Evolutionary conservation across 2,797 vertebrate species (phyloP).

Genomic region (Scomberomorus guttatus): DNA sequence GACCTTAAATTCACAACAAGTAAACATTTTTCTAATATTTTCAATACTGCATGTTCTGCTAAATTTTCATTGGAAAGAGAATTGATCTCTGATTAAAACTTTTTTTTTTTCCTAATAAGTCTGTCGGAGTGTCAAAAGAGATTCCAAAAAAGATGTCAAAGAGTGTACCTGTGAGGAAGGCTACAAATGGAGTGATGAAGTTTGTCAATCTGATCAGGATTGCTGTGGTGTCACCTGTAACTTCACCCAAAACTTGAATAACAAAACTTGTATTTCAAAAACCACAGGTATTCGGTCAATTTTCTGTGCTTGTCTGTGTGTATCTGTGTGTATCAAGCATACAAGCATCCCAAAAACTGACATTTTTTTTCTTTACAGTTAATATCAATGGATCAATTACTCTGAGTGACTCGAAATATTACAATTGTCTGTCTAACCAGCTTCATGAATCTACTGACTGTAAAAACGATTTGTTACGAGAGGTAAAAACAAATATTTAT

Average conservation of each 20-base stretch:
- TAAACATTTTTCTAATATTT: conserved; percentile 46
- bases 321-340: not conserved
- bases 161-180: rapidly evolving
- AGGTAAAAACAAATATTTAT: conserved; percentile 45
- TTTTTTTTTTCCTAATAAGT: conserved; percentile 45
- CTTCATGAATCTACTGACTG: rapidly evolving
- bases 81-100: not conserved
- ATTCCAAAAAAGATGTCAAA: rapidly evolving
- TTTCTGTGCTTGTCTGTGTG: not conserved
- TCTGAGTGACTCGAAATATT: rapidly evolving
- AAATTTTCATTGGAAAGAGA: not conserved
- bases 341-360: not conserved
- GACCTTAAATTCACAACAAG: conserved; percentile 59
- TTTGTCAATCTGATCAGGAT: not conserved
- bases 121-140: not conserved
- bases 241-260: rapidly evolving
- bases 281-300: conserved; percentile 59
- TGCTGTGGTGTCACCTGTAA: not conserved
- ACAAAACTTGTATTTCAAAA: conserved; percentile 51
- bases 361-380: conserved; percentile 59
- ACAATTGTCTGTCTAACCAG: rapidly evolving
- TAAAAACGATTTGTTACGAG: rapidly evolving
- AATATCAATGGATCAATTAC: conserved; percentile 37
- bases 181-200: conserved; percentile 50
- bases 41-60: not conserved